Percentiles rank a stretch among this genome's conserved stretches.
These are phyloP conservation scores for Bombus sibiricus DNA, from an alignment of 1,140 invertebrate genomes.

Conservation along the genomic window DNA sequence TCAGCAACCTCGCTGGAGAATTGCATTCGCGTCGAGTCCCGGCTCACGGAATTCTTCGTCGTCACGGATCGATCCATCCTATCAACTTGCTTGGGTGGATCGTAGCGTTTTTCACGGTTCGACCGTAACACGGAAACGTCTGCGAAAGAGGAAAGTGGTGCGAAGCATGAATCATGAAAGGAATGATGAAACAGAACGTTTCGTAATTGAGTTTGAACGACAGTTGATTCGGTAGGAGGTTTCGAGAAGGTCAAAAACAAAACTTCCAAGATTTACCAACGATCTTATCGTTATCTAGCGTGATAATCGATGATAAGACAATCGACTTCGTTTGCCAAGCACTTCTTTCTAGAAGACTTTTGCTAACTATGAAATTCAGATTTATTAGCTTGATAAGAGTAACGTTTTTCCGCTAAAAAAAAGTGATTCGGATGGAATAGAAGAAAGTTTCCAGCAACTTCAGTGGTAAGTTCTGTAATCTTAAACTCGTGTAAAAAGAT, in stretches of 20 bases:
- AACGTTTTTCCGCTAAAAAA: too few relatives aligned
- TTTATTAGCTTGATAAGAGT: too few relatives aligned
- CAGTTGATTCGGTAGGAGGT: background rate
- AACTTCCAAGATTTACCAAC: too few relatives aligned
- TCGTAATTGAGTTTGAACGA: background rate
- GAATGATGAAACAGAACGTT: background rate
- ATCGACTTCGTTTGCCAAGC: background rate
- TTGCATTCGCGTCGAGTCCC: background rate
- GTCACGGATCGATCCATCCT: conserved; percentile 15
- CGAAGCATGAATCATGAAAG: background rate
- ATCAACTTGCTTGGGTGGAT: background rate
- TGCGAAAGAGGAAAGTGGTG: background rate
- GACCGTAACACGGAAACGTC: background rate
- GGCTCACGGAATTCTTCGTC: conserved; percentile 10
- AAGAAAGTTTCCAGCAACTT: too few relatives aligned
- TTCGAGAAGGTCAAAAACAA: background rate
- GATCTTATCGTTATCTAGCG: background rate
- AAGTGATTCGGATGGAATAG: too few relatives aligned
- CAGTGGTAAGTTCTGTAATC: too few relatives aligned
- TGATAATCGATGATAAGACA: background rate
- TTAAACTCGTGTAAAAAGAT: too few relatives aligned
- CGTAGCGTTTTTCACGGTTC: background rate
- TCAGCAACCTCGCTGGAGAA: conserved; percentile 11
- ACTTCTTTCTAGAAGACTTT: background rate
- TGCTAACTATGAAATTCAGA: background rate